phyloP scores from a whole-genome alignment of 2,888 invertebrate species.

The Baronia brevicornis region DNA sequence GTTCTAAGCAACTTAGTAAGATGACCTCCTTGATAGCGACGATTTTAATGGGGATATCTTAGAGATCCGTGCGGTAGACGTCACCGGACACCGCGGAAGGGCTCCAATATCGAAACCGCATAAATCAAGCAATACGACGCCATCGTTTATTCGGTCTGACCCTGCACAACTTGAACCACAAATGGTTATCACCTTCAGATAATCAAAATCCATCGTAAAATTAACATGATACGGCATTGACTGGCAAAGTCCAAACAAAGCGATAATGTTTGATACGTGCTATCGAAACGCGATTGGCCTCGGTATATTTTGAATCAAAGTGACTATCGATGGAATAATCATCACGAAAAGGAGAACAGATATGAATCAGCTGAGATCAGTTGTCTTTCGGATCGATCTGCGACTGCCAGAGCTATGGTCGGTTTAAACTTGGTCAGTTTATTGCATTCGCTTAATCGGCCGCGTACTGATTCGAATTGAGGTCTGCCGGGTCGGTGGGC shows the following conservation, averaged over 20 bases:
- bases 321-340: slow-evolving; percentile 55
- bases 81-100: slow-evolving; percentile 65
- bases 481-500: slow-evolving; percentile 51
- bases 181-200: slow-evolving; percentile 47
- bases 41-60: slow-evolving; percentile 2
- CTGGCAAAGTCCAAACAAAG: slow-evolving; percentile 7
- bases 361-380: no score
- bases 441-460: slow-evolving; percentile 47
- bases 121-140: slow-evolving; percentile 65
- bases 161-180: slow-evolving; percentile 54
- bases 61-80: slow-evolving; percentile 42
- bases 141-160: slow-evolving; percentile 51
- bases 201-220: slow-evolving; percentile 31
- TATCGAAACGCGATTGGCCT: slow-evolving; percentile 39
- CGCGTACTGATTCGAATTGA: slow-evolving; percentile 64
- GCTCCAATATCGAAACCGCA: slow-evolving; percentile 57
- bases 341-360: slow-evolving; percentile 55
- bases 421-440: slow-evolving; percentile 28
- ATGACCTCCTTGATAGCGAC: background rate
- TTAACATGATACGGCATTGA: slow-evolving; percentile 9
- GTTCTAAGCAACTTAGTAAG: no score
- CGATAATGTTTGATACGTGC: slow-evolving; percentile 10
- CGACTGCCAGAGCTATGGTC: no score
- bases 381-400: no score
- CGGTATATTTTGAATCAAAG: slow-evolving; percentile 51